Conservation (phyloP, 2,888 invertebrate species). For the Ptychoptera contaminata region DNA sequence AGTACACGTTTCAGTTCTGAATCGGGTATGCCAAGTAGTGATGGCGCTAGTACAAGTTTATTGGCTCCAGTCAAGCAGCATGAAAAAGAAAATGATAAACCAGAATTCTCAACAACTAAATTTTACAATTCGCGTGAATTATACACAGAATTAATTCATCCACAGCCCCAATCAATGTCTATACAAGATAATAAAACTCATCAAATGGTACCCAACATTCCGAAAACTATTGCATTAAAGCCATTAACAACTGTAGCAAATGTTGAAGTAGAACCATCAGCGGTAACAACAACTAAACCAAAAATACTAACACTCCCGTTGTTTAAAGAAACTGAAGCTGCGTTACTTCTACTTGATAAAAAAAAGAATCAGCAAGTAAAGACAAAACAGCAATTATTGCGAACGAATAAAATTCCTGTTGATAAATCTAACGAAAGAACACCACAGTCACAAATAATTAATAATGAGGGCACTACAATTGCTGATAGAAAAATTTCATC, state of each 20-base stretch:
- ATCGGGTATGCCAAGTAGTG: not conserved
- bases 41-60: too few relatives aligned
- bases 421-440: not conserved
- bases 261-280: not conserved
- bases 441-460: not conserved
- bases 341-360: too few relatives aligned
- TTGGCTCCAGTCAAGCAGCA: too few relatives aligned
- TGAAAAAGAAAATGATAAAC: constrained; percentile 14
- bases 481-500: not conserved
- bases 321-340: not conserved
- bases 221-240: too few relatives aligned
- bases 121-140: constrained; percentile 31
- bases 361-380: too few relatives aligned
- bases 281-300: not conserved
- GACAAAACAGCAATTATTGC: not conserved
- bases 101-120: constrained; percentile 30
- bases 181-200: too few relatives aligned
- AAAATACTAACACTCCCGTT: not conserved
- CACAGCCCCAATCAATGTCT: too few relatives aligned
- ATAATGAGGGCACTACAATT: too few relatives aligned
- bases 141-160: constrained; percentile 22
- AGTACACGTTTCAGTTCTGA: constrained; percentile 29
- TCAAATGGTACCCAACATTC: too few relatives aligned
- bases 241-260: too few relatives aligned
- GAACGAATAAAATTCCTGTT: constrained; percentile 4